Evolutionary conservation across 2,797 vertebrate species (phyloP).

Genomic region (Poeciliopsis turneri): DNA sequence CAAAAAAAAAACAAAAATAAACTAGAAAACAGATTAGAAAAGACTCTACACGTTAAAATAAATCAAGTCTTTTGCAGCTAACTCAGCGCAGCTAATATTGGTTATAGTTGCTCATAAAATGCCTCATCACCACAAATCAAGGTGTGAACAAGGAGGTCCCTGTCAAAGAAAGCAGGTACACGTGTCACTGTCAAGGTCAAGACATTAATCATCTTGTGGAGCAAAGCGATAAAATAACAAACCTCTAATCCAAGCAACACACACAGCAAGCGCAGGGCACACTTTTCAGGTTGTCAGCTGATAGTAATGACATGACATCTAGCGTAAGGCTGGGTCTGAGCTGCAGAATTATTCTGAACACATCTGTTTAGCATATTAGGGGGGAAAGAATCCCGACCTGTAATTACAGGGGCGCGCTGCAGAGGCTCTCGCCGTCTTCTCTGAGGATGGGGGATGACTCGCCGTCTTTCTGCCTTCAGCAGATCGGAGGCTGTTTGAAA

Average conservation of each 20-base stretch:
- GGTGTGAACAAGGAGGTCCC: background rate
- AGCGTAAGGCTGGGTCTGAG: conserved; percentile 49
- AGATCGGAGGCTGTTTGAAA: conserved; percentile 74
- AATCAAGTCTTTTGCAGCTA: conserved; percentile 3
- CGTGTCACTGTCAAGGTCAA: conserved; percentile 32
- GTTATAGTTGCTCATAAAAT: conserved; percentile 43
- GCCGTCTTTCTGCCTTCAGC: conserved; percentile 60
- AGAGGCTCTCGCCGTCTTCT: conserved; percentile 58
- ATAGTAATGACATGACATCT: conserved; percentile 63
- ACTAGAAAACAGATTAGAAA: background rate
- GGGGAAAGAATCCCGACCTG: conserved; percentile 67
- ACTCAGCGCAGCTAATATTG: conserved; percentile 54
- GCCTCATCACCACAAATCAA: conserved; percentile 22
- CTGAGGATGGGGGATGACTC: conserved; percentile 46
- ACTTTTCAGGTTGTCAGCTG: conserved; percentile 28
- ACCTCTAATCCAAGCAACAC: background rate
- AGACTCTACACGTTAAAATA: background rate
- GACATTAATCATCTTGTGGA: conserved; percentile 12
- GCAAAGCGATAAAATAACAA: background rate
- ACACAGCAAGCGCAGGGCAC: background rate
- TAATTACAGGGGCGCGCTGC: conserved; percentile 76
- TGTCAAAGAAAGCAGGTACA: background rate
- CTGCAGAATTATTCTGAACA: conserved; percentile 62
- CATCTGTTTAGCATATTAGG: conserved; percentile 80
- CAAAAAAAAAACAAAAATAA: background rate